These are phyloP conservation scores for Neolamprologus variostigma DNA, from an alignment of 2,113 vertebrate genomes.

Conservation along the genomic window DNA sequence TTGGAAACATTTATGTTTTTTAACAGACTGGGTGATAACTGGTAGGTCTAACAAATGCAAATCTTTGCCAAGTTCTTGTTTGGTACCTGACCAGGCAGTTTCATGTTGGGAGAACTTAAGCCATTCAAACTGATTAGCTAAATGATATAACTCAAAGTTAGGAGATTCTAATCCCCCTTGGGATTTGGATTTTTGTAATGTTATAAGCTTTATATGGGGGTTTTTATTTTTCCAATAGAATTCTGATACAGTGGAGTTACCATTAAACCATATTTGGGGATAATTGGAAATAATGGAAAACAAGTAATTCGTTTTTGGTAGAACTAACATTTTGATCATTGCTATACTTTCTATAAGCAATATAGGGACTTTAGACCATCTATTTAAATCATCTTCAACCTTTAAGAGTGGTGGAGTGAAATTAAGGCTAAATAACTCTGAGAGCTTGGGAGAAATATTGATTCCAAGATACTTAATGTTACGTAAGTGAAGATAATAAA, in stretches of 20 bases:
- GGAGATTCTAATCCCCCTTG: not conserved
- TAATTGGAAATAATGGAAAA: not conserved
- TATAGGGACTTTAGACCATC: not conserved
- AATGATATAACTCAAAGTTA: rapidly evolving
- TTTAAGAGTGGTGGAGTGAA: not conserved
- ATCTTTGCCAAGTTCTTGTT: not conserved
- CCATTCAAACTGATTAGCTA: not conserved
- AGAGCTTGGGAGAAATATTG: not conserved
- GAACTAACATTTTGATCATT: not conserved
- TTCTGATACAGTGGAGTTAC: not conserved
- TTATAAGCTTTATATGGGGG: not conserved
- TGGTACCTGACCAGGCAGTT: not conserved
- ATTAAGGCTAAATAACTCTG: not conserved
- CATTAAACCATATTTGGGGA: not conserved
- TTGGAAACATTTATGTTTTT: not conserved
- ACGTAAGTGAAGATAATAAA: not conserved
- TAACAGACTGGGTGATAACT: not conserved
- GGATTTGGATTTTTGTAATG: not conserved
- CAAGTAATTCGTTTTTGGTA: not conserved
- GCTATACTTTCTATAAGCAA: not conserved
- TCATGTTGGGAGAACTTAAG: not conserved
- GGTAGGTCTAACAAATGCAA: not conserved
- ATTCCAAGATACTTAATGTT: not conserved
- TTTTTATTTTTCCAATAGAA: not conserved
- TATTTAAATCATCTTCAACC: not conserved